Conservation (phyloP, 64 coral and sea anemone species). For the Montipora capricornis region DNA sequence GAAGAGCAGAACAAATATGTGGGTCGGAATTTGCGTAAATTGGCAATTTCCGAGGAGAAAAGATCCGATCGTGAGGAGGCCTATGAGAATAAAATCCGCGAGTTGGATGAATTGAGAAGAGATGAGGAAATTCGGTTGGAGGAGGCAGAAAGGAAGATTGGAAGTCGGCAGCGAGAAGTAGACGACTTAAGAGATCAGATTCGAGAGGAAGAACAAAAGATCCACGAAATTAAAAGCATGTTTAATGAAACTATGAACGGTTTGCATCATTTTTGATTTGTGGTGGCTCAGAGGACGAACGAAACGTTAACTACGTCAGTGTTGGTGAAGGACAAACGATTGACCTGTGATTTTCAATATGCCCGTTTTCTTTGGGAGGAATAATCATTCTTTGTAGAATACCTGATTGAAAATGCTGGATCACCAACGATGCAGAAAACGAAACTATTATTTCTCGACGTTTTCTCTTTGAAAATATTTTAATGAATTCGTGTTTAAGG, state of each 20-base stretch:
- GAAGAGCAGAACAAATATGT: slow-evolving; percentile 53
- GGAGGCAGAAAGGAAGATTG: slow-evolving; percentile 33
- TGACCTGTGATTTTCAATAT: background rate
- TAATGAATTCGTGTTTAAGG: too few relatives aligned
- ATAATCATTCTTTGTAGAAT: background rate
- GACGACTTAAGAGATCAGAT: background rate
- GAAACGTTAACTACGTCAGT: background rate
- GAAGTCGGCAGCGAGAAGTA: background rate
- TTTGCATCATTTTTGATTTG: slow-evolving; percentile 12
- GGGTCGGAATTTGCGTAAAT: slow-evolving; percentile 48
- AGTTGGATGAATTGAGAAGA: slow-evolving; percentile 8
- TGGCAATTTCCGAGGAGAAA: slow-evolving; percentile 71
- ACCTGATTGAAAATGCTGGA: background rate
- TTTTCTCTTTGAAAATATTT: background rate
- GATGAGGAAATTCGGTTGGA: slow-evolving; percentile 49
- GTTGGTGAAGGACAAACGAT: background rate
- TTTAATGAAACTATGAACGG: slow-evolving; percentile 30
- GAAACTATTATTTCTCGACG: background rate
- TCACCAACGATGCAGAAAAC: background rate
- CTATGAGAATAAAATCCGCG: slow-evolving; percentile 19
- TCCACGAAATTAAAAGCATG: slow-evolving; percentile 2
- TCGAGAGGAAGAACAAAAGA: slow-evolving; percentile 19
- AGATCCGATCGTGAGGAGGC: slow-evolving; percentile 50
- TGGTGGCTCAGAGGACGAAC: background rate
- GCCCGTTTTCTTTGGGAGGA: background rate